phyloP scores from a whole-genome alignment of 2,113 vertebrate genomes.

The Alouatta palliata region DNA sequence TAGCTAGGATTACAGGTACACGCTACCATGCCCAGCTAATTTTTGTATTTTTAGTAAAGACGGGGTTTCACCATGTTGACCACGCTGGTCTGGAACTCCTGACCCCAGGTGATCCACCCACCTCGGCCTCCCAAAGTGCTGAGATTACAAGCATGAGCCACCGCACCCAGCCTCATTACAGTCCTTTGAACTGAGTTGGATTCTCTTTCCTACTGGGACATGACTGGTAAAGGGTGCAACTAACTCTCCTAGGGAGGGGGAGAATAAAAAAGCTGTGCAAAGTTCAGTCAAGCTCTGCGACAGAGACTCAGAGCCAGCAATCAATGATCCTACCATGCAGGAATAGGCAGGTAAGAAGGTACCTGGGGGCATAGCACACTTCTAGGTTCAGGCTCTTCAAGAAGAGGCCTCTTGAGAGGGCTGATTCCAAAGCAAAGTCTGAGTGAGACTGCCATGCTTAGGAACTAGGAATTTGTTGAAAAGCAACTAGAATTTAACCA shows the following conservation, averaged over 20 bases:
- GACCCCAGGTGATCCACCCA: neutral
- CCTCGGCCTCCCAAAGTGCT: neutral
- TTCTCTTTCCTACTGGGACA: neutral
- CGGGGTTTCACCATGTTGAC: neutral
- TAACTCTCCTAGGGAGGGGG: neutral
- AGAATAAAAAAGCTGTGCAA: neutral
- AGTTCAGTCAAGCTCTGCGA: neutral
- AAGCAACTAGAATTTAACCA: neutral
- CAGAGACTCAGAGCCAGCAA: neutral
- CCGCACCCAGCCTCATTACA: accelerated
- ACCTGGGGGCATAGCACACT: neutral
- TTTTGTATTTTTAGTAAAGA: neutral
- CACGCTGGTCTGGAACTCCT: neutral
- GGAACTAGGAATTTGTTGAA: neutral
- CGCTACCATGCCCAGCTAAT: neutral
- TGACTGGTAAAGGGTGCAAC: neutral
- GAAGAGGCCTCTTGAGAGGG: neutral
- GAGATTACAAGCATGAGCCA: neutral
- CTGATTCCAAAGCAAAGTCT: neutral
- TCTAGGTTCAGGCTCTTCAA: neutral
- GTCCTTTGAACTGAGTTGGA: neutral
- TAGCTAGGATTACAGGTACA: neutral
- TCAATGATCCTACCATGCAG: neutral
- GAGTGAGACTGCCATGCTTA: neutral
- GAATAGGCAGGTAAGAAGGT: neutral